Base-by-base conservation (phyloP, 1,140 invertebrate species). In the Procambarus clarkii region DNA sequence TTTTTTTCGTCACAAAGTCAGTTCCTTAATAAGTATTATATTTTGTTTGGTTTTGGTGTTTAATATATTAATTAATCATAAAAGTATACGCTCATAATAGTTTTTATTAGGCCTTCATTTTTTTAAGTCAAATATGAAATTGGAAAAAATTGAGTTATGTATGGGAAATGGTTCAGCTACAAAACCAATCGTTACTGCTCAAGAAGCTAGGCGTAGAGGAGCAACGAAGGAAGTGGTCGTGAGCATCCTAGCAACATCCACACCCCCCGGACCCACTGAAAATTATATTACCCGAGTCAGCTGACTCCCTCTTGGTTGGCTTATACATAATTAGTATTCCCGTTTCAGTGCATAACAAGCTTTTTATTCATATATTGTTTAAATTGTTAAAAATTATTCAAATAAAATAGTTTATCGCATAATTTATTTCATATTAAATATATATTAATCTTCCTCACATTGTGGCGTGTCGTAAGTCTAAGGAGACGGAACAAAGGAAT, bases 391-490 rank as follows among this genome's bases (percentile, higher is more conserved):
- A 54, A 54, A 54, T 54, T 9, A 54, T 34, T 54, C 8, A 54
- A 54, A 54, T 54, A 3, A 54, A 54, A 13, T 54, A 54, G 50
- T 54, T 54, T 54, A 54, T 13, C 50, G 13, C 50, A 54, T 13
- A 13, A 54, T 54, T 54, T 34, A 34, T 34, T 34, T 11, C 69
- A 34, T 3, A 34, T 44, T 8, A 74, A 34, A 21, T 54, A 54
- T 54, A 54, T 54, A 54, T 54, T 1, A 74, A 34, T 74, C 69
- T 21, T 5, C 69, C 69, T 34, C 69, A 3, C 50, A 60, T 82
- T 82, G 80, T 82, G 11, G 50, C 80, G 80, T 82, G 46, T 82
- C 80, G 80, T 82, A 50, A 82, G 18, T 21, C 80, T 34, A 54
- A 34, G 8, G 21, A 80, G 77, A 46, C 24, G 78, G 48, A 21